Conservation (phyloP, 2,888 invertebrate genomes). For the Petrophora chlorosata region DNA sequence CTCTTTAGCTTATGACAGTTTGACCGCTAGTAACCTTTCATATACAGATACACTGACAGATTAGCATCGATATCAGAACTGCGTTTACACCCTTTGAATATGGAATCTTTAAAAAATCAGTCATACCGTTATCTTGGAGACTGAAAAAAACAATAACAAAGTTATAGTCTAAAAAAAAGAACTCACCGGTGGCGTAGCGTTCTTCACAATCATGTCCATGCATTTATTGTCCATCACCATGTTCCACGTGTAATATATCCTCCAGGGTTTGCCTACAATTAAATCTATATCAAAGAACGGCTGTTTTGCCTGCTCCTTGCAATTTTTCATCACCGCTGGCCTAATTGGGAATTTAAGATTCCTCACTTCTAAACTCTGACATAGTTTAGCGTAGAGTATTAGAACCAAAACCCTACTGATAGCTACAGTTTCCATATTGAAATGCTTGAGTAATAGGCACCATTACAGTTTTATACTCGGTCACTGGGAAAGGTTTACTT, state of each 20-base stretch:
- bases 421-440: constrained; percentile 19
- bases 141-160: neutral
- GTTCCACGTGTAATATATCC: constrained; percentile 67
- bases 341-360: too few species aligned
- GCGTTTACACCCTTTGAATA: too few species aligned
- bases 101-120: too few species aligned
- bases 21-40: too few species aligned
- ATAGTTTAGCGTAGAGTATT: neutral
- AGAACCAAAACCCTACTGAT: neutral
- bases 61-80: too few species aligned
- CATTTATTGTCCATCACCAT: constrained; percentile 54
- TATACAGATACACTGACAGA: too few species aligned
- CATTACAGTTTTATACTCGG: constrained; percentile 20
- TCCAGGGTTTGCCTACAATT: constrained; percentile 59
- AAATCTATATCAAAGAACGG: constrained; percentile 63
- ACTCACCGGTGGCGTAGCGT: constrained; percentile 55
- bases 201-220: constrained; percentile 58
- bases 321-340: too few species aligned
- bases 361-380: constrained; percentile 16
- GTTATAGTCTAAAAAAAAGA: neutral
- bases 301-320: constrained; percentile 46
- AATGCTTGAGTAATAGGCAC: neutral
- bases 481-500: constrained; percentile 13
- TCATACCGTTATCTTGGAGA: too few species aligned
- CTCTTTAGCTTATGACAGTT: too few species aligned